These are phyloP conservation scores for Phortica magna DNA, from an alignment of 2,888 invertebrate genomes.

Conservation along the genomic window DNA sequence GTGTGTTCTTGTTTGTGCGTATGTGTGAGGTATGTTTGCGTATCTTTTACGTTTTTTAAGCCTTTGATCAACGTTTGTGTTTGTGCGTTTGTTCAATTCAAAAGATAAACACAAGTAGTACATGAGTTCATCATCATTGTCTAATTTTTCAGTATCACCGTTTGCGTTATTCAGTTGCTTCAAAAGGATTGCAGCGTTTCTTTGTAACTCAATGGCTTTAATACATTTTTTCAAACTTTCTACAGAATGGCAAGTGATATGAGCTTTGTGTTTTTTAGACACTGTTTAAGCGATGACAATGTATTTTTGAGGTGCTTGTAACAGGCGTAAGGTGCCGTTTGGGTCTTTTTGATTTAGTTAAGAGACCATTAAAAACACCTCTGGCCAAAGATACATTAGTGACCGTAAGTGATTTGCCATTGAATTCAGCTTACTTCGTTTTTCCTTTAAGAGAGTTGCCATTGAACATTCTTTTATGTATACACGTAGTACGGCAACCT, in stretches of 20 bases:
- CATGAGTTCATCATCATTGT: constrained; percentile 14
- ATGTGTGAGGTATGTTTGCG: not conserved
- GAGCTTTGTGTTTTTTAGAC: not conserved
- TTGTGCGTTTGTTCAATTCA: not conserved
- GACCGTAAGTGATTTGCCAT: no score
- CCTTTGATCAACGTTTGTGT: constrained; percentile 16
- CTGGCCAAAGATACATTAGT: no score
- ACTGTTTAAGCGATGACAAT: not conserved
- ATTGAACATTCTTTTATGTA: no score
- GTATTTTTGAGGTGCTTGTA: not conserved
- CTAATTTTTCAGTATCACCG: not conserved
- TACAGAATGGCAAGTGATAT: not conserved
- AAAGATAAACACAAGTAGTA: constrained; percentile 23
- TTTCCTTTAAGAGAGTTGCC: no score
- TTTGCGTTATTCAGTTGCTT: not conserved
- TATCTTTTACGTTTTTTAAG: constrained; percentile 19
- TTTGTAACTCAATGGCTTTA: not conserved
- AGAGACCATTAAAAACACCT: no score
- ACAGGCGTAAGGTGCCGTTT: no score
- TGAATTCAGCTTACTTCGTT: no score
- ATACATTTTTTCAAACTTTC: not conserved
- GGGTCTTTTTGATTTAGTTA: no score
- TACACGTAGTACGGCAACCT: no score
- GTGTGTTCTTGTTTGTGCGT: not conserved
- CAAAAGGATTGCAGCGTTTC: not conserved